A percentile compares a stretch with the other conserved stretches of the same genome.
These are phyloP conservation scores for Pseudoatta argentina DNA, from an alignment of 1,140 invertebrate species.

Conservation along the genomic window DNA sequence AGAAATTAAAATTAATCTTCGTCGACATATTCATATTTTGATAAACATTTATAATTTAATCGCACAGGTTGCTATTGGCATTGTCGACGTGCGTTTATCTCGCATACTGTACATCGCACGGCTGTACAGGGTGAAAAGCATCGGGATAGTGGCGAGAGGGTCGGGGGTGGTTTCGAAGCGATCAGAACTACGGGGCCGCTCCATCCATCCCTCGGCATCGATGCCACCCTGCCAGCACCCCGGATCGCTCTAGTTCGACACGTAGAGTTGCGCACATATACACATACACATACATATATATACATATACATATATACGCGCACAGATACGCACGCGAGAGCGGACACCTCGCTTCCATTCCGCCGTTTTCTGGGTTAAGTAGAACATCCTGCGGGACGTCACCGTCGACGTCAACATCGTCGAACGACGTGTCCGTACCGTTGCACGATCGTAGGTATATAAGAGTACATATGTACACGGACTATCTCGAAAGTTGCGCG, in stretches of 20 bases:
- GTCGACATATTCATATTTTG: neutral
- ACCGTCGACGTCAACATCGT: slow-evolving; percentile 22
- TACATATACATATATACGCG: neutral
- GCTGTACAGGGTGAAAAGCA: slow-evolving; percentile 21
- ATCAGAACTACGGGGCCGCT: slow-evolving; percentile 59
- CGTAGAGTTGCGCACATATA: neutral
- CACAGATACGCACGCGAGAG: neutral
- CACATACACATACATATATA: neutral
- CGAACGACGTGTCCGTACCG: slow-evolving; percentile 19
- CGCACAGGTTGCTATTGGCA: neutral
- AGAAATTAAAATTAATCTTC: neutral
- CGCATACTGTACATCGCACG: slow-evolving; percentile 36
- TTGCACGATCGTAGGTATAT: slow-evolving; percentile 4
- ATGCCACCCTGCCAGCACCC: slow-evolving; percentile 46
- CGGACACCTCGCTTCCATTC: slow-evolving; percentile 45
- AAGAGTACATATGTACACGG: slow-evolving; percentile 5
- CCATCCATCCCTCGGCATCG: slow-evolving; percentile 57
- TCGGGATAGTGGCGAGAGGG: neutral
- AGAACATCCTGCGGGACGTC: slow-evolving; percentile 63
- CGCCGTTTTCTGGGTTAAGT: slow-evolving; percentile 65
- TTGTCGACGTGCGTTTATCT: slow-evolving; percentile 17
- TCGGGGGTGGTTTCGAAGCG: slow-evolving; percentile 42
- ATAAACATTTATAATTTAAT: slow-evolving; percentile 30
- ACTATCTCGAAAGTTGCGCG: slow-evolving; percentile 1
- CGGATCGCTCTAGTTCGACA: slow-evolving; percentile 58